phyloP scores from a whole-genome alignment of 35 echinoderm and acorn worm genomes.

The Lytechinus variegatus region DNA sequence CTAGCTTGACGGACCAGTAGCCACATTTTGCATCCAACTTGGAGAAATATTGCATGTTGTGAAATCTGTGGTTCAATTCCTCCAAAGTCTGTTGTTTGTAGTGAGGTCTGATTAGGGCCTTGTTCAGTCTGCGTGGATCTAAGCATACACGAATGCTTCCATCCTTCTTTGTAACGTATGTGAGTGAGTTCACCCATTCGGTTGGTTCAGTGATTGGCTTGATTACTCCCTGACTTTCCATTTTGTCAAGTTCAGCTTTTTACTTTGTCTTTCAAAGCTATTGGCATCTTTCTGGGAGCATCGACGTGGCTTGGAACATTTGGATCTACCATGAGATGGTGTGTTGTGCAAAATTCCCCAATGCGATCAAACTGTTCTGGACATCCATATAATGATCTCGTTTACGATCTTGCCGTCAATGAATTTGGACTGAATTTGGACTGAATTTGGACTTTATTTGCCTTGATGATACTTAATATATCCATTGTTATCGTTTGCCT shows the following conservation, averaged over 20 bases:
- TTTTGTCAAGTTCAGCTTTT: neutral
- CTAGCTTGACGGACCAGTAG: conserved; percentile 77
- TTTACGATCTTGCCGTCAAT: too few species aligned
- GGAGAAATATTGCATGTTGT: conserved; percentile 59
- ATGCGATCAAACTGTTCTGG: too few species aligned
- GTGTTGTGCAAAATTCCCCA: too few species aligned
- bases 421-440: too few species aligned
- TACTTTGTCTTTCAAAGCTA: neutral
- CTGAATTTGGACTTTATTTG: too few species aligned
- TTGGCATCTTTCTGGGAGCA: neutral
- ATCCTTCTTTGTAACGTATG: conserved; percentile 54
- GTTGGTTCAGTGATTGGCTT: conserved; percentile 28
- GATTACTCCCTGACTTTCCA: conserved; percentile 35
- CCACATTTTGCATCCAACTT: conserved; percentile 70
- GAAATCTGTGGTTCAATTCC: neutral
- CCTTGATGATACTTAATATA: too few species aligned
- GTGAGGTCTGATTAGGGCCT: conserved; percentile 27
- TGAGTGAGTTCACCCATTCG: conserved; percentile 61
- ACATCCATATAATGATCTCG: too few species aligned
- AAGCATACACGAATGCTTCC: conserved; percentile 53
- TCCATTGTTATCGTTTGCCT: too few species aligned
- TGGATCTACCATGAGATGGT: too few species aligned
- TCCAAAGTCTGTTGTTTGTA: conserved; percentile 29
- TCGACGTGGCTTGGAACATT: neutral
- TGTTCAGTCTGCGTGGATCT: conserved; percentile 53